Evolutionary conservation across 2,888 invertebrate species (phyloP), one percentile per base, ranked within the genome.

Genomic region (Pherbina coryleti): DNA sequence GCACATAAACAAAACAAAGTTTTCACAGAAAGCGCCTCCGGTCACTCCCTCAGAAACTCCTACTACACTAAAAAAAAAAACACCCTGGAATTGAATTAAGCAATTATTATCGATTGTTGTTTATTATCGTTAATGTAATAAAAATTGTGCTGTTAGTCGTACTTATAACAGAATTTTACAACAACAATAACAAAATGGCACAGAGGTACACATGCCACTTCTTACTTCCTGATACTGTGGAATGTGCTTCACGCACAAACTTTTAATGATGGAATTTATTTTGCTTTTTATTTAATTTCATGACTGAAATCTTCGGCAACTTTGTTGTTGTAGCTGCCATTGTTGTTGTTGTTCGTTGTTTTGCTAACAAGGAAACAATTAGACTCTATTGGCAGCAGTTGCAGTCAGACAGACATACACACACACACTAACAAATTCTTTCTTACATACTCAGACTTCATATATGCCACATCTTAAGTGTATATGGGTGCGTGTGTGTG

Each of bases 61-160:
- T 22, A 22, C 57, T 5, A 60, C 19, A 60, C 57, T 5, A 60
- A 60, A 60, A 25, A 22, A 5, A 25, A 11, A 11, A 22, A 3
- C 22, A 25, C 57, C 22, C 22, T 60, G 7, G 22, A 5, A 25
- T 60, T 11, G 19, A 60, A 60, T 60, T 8, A 60, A 60, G 57
- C 57, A 60, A 60, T 60, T 60, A 60, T 60, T 60, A 60, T 60
- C 22, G 57, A 60, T 60, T 60, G 57, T 60, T 60, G 22, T 4
- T 57, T 57, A 22, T 60, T 60, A 28, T 60, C 28, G 22, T 60
- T 25, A 14, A 25, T 60, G 57, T 60, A 60, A 60, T 60, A 60
- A 60, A 37, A 60, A 60, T 60, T 60, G 57, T 60, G 19, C 22
- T 60, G 19, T 22, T 19, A 60, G 25, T 14, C 8, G 11, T 37